A percentile compares a stretch with the other conserved stretches of the same genome.
phyloP scores from a whole-genome alignment of 1,140 invertebrate species.

The Brachionus plicatilis region DNA sequence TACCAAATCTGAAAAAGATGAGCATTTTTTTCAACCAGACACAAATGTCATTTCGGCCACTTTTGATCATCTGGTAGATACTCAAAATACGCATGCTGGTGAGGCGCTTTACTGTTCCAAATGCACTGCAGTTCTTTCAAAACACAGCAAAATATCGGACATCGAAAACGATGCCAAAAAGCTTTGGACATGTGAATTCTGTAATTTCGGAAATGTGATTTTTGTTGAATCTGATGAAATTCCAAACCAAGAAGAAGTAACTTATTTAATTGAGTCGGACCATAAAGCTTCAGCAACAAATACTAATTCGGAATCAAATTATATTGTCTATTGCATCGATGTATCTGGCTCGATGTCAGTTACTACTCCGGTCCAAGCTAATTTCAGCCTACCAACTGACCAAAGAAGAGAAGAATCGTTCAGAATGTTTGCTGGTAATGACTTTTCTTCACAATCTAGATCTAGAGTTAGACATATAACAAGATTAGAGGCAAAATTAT shows the following conservation, averaged over 20 bases:
- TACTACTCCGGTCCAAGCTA: conserved; percentile 46
- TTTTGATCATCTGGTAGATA: conserved; percentile 47
- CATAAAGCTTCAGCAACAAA: conserved; percentile 45
- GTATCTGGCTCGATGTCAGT: conserved; percentile 54
- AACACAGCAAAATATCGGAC: conserved; percentile 43
- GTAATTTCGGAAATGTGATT: conserved; percentile 45
- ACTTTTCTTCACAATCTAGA: conserved; percentile 43
- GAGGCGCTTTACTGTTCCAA: conserved; percentile 46
- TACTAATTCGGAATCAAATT: conserved; percentile 46
- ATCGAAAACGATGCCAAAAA: conserved; percentile 10
- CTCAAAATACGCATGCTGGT: conserved; percentile 52
- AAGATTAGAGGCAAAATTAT: conserved; percentile 42
- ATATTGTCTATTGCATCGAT: conserved; percentile 52
- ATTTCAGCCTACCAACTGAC: conserved; percentile 47
- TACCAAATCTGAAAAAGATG: not conserved
- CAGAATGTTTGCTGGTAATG: conserved; percentile 41
- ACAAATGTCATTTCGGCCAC: conserved; percentile 51
- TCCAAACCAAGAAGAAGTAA: conserved; percentile 48
- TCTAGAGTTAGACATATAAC: conserved; percentile 45
- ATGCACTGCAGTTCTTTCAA: conserved; percentile 49
- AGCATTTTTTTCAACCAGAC: conserved; percentile 42
- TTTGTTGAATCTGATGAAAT: conserved; percentile 50
- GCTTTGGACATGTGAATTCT: conserved; percentile 53
- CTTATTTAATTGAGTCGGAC: conserved; percentile 49
- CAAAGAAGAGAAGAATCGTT: conserved; percentile 45